A percentile compares a stretch with the other conserved stretches of the same genome.
phyloP scores from a whole-genome alignment of 2,113 vertebrate species.

The Glaucidium brasilianum region DNA sequence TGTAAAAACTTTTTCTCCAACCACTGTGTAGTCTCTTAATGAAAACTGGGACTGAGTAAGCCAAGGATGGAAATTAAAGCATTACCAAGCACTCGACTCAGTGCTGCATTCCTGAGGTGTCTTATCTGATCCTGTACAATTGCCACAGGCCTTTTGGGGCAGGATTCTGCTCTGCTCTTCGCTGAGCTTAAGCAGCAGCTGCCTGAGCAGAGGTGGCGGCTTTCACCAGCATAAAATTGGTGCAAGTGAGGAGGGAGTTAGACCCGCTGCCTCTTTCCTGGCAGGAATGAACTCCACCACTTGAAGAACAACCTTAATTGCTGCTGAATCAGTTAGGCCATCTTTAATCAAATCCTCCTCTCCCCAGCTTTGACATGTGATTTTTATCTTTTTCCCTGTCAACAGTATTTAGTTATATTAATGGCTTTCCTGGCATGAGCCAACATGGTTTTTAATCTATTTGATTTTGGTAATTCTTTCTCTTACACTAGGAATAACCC shows the following conservation, averaged over 20 bases:
- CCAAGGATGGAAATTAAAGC: slow-evolving; percentile 17
- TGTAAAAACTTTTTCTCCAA: slow-evolving; percentile 3
- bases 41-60: neutral
- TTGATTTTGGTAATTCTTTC: neutral
- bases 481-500: neutral
- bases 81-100: slow-evolving; percentile 7
- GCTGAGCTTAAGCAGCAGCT: neutral
- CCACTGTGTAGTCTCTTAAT: neutral
- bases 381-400: slow-evolving; percentile 45
- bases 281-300: neutral
- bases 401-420: slow-evolving; percentile 28
- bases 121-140: slow-evolving; percentile 43
- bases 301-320: slow-evolving; percentile 11
- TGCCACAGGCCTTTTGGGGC: neutral
- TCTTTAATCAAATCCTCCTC: slow-evolving; percentile 42
- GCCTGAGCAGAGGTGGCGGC: neutral
- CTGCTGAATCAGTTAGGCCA: slow-evolving; percentile 23
- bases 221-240: neutral
- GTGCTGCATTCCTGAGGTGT: slow-evolving; percentile 50
- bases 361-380: slow-evolving; percentile 15
- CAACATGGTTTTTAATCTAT: neutral
- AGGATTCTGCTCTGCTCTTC: neutral
- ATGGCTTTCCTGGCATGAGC: slow-evolving; percentile 24
- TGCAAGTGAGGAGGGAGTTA: neutral
- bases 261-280: neutral